Evolutionary conservation across 2,888 invertebrate species (phyloP).

Genomic region (Quadriops clusia): DNA sequence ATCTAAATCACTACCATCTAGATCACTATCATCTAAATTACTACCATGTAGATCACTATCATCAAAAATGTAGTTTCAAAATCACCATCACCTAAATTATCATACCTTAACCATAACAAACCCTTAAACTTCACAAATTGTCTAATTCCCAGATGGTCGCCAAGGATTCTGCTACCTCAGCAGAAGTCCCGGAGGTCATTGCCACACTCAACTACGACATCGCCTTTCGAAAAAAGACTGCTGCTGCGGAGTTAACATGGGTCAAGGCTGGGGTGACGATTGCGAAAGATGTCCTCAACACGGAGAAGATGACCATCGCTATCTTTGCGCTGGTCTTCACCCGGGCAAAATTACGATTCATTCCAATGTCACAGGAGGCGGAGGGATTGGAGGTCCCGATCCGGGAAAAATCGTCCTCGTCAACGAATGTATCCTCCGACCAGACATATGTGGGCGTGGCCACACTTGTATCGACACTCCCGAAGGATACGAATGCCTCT

Average conservation of each 20-base stretch:
- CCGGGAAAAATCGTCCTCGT: conserved; percentile 35
- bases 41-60: too few species aligned
- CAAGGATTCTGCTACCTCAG: conserved; percentile 66
- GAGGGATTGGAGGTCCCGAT: conserved; percentile 2
- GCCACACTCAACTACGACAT: conserved; percentile 55
- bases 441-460: conserved; percentile 64
- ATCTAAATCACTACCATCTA: too few species aligned
- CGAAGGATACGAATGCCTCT: conserved; percentile 68
- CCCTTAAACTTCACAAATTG: too few species aligned
- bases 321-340: conserved; percentile 27
- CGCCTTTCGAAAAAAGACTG: conserved; percentile 70
- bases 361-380: conserved; percentile 8
- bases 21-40: too few species aligned
- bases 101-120: too few species aligned
- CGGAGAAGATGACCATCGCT: conserved; percentile 39
- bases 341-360: conserved; percentile 11
- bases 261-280: conserved; percentile 70
- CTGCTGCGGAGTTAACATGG: conserved; percentile 79
- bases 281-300: conserved; percentile 63
- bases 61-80: too few species aligned
- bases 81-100: too few species aligned
- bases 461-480: conserved; percentile 55
- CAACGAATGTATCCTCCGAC: conserved; percentile 65
- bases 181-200: conserved; percentile 54
- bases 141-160: conserved; percentile 53